Conservation (phyloP, 64 coral and sea anemone species). For the Montipora cactus region DNA sequence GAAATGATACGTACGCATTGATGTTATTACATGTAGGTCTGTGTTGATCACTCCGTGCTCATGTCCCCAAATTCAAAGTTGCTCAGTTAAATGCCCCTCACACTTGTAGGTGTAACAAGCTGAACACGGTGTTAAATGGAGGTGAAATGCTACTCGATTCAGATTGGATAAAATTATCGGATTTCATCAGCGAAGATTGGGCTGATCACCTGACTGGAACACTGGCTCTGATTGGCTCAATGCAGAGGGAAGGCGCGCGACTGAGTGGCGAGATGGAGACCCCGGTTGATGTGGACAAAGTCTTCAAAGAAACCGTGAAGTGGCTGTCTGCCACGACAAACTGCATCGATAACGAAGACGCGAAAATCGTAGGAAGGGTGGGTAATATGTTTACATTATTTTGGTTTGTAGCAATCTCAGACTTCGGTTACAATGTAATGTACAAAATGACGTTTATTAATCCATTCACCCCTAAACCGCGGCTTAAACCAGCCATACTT, state of each 20-base stretch:
- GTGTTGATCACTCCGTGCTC: no score
- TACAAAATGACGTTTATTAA: no score
- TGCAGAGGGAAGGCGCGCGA: constrained; percentile 75
- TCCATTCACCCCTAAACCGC: no score
- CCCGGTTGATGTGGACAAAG: constrained; percentile 76
- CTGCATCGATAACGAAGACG: constrained; percentile 92
- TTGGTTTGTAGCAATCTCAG: no score
- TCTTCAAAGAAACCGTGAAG: constrained; percentile 74
- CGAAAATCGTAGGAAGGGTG: constrained; percentile 94
- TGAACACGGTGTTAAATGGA: constrained; percentile 74
- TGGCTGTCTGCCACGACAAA: constrained; percentile 93
- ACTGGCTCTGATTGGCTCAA: constrained; percentile 83
- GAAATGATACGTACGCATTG: no score
- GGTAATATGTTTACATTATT: not conserved
- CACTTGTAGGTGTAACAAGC: constrained; percentile 81
- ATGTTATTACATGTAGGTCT: no score
- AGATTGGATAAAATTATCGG: constrained; percentile 92
- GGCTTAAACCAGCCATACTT: no score
- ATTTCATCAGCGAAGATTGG: constrained; percentile 90
- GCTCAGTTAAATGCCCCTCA: no score
- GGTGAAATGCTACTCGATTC: constrained; percentile 78
- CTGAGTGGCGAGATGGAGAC: constrained; percentile 60
- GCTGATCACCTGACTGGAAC: constrained; percentile 66
- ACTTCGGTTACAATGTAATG: no score
- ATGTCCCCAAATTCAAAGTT: no score